Conservation (phyloP, 1,140 invertebrate species). For the Hormaphis cornu region DNA sequence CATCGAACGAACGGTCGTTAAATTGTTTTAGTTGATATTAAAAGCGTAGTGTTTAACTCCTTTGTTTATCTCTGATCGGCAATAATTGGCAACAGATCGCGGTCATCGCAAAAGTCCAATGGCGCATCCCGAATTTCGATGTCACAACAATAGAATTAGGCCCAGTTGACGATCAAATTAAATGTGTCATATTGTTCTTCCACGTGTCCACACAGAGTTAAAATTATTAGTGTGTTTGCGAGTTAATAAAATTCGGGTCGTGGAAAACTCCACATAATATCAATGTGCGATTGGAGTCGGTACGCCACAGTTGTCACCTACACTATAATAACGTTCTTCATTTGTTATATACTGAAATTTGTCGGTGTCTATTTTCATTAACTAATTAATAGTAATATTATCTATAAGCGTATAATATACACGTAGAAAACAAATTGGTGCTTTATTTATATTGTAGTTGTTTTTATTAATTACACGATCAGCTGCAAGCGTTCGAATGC, state of each 20-base stretch:
- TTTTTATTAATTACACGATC: neutral
- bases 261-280: neutral
- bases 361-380: too few relatives aligned
- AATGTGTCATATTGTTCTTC: neutral
- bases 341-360: neutral
- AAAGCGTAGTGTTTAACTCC: slow-evolving; percentile 32
- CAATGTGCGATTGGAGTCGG: slow-evolving; percentile 28
- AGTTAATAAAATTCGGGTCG: neutral
- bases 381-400: too few relatives aligned
- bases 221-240: neutral
- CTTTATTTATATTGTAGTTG: neutral
- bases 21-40: neutral
- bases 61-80: slow-evolving; percentile 1
- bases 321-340: neutral
- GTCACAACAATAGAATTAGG: neutral
- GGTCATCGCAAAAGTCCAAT: neutral
- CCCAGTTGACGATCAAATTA: slow-evolving; percentile 1
- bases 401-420: neutral
- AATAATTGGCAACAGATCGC: neutral
- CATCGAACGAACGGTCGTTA: neutral
- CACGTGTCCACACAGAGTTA: neutral
- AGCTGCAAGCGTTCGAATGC: slow-evolving; percentile 11
- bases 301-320: neutral
- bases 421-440: neutral
- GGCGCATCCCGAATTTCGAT: neutral